Conservation (phyloP, 2,797 vertebrate genomes). For the Chaetodon trifasciatus region DNA sequence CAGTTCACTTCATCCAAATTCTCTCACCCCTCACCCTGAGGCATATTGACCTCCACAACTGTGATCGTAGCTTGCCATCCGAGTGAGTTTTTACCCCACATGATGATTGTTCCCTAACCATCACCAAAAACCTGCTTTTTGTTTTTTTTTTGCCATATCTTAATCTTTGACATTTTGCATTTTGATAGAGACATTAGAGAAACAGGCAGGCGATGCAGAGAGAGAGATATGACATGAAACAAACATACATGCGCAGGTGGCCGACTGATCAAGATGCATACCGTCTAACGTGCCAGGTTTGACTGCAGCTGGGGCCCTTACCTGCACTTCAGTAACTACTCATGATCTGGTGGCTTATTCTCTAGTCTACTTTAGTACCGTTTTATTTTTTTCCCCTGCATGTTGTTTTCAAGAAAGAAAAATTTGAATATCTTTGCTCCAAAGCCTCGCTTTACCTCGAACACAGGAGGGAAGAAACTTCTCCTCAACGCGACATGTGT, state of each 20-base stretch:
- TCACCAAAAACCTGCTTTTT: no score
- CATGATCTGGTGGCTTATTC: background rate
- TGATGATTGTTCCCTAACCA: no score
- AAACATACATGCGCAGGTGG: no score
- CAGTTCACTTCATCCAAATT: no score
- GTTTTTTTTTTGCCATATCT: no score
- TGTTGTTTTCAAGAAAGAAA: background rate
- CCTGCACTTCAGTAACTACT: background rate
- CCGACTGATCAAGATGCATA: background rate
- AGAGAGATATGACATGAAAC: background rate
- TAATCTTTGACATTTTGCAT: no score
- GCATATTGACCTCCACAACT: no score
- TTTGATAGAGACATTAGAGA: no score
- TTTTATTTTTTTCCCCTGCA: background rate
- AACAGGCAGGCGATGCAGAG: no score
- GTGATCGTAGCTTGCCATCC: no score
- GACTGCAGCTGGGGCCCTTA: background rate
- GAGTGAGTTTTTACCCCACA: no score
- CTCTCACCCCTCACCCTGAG: no score
- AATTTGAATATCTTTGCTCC: background rate
- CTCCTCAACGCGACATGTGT: conserved; percentile 8
- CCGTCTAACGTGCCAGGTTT: background rate
- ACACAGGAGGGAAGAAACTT: conserved; percentile 11
- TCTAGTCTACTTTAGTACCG: background rate
- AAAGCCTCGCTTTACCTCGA: background rate